These are phyloP conservation scores for Labrus mixtus DNA, from an alignment of 2,113 vertebrate genomes.

Conservation along the genomic window DNA sequence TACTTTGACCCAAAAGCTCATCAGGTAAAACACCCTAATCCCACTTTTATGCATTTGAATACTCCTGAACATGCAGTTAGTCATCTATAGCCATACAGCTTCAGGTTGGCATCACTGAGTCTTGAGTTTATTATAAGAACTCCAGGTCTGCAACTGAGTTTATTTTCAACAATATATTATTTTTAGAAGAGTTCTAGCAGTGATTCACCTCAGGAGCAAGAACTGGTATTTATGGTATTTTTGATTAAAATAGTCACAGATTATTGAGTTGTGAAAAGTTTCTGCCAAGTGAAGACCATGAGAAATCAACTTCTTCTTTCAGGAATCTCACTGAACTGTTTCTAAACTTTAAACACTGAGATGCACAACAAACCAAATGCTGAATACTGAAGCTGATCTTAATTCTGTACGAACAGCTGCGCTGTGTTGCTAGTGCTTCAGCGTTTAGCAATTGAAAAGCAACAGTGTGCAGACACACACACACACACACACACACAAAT, in stretches of 20 bases:
- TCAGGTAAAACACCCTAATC: too few relatives aligned
- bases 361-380: constrained; percentile 24
- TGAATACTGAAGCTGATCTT: constrained; percentile 9
- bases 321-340: not conserved
- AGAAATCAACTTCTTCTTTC: not conserved
- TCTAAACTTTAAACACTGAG: constrained; percentile 7
- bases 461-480: constrained; percentile 23
- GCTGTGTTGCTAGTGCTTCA: constrained; percentile 3
- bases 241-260: not conserved
- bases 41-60: too few relatives aligned
- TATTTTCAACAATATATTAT: too few relatives aligned
- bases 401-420: constrained; percentile 18
- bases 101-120: too few relatives aligned
- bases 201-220: not conserved
- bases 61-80: too few relatives aligned
- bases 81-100: too few relatives aligned
- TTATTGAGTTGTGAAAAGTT: not conserved
- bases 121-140: too few relatives aligned
- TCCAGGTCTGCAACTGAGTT: too few relatives aligned
- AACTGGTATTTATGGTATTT: not conserved
- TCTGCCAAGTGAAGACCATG: not conserved
- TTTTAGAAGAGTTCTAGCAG: too few relatives aligned
- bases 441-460: constrained; percentile 45
- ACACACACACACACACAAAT: constrained; percentile 17
- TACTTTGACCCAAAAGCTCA: too few relatives aligned